These are phyloP conservation scores for Terebella lapidaria DNA, from an alignment of 2,888 invertebrate species.

Conservation along the genomic window DNA sequence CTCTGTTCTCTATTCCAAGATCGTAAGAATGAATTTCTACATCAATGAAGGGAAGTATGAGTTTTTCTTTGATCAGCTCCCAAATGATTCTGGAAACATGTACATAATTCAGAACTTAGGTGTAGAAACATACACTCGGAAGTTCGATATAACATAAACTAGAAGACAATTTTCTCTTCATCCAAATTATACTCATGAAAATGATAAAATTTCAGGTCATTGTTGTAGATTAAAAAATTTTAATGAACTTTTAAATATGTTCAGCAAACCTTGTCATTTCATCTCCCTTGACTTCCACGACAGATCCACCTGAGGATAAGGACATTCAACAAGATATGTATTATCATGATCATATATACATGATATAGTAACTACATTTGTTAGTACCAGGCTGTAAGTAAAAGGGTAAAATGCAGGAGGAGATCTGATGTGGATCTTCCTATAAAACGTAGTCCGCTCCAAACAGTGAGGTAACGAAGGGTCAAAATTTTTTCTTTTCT, in stretches of 20 bases:
- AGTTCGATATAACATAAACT: neutral
- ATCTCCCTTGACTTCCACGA: slow-evolving; percentile 58
- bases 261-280: slow-evolving; percentile 55
- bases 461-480: no score
- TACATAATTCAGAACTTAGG: no score
- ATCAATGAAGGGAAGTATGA: slow-evolving; percentile 92
- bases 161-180: neutral
- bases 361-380: neutral
- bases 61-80: slow-evolving; percentile 94
- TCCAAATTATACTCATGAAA: neutral
- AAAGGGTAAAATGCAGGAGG: no score
- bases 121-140: neutral
- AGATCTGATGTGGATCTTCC: no score
- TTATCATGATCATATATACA: neutral
- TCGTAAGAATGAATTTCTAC: slow-evolving; percentile 91
- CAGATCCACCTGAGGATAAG: slow-evolving; percentile 44
- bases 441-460: no score
- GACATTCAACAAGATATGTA: no score
- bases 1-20: slow-evolving; percentile 90
- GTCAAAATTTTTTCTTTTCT: no score
- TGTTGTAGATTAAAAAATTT: neutral
- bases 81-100: slow-evolving; percentile 80
- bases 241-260: neutral
- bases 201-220: neutral
- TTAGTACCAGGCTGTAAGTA: neutral